A percentile compares a stretch with the other conserved stretches of the same genome.
Evolutionary conservation across 2,888 invertebrate genomes (phyloP).

Genomic region (Agrotis segetum): DNA sequence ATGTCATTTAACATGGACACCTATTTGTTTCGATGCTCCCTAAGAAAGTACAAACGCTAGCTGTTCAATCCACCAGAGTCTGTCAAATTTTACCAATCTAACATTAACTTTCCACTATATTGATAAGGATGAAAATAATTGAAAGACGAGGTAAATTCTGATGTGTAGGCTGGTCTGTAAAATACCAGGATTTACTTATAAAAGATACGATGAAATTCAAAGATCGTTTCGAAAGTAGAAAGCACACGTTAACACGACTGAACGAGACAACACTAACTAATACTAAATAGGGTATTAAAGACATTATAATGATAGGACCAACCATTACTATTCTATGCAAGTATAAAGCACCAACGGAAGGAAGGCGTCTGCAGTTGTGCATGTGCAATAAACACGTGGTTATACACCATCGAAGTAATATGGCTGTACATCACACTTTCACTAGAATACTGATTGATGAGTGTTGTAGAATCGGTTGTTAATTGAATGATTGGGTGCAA

Average conservation of each 20-base stretch:
- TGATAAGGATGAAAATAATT: no score
- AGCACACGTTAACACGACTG: constrained; percentile 24
- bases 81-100: no score
- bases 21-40: background rate
- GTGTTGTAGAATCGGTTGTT: constrained; percentile 23
- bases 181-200: background rate
- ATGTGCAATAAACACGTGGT: constrained; percentile 45
- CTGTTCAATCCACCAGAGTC: no score
- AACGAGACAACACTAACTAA: constrained; percentile 4
- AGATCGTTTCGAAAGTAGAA: background rate
- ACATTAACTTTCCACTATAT: no score
- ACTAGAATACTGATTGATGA: constrained; percentile 32
- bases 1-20: background rate
- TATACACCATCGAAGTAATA: constrained; percentile 1
- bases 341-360: constrained; percentile 44
- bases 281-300: constrained; percentile 35
- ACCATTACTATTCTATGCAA: constrained; percentile 37
- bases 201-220: background rate
- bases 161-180: no score
- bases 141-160: no score
- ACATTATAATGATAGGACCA: constrained; percentile 26
- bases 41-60: no score
- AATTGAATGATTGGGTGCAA: constrained; percentile 43
- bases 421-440: constrained; percentile 36
- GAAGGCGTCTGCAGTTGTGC: constrained; percentile 45